Conservation (phyloP, 2,888 invertebrate genomes). For the Macrosiphum euphorbiae region DNA sequence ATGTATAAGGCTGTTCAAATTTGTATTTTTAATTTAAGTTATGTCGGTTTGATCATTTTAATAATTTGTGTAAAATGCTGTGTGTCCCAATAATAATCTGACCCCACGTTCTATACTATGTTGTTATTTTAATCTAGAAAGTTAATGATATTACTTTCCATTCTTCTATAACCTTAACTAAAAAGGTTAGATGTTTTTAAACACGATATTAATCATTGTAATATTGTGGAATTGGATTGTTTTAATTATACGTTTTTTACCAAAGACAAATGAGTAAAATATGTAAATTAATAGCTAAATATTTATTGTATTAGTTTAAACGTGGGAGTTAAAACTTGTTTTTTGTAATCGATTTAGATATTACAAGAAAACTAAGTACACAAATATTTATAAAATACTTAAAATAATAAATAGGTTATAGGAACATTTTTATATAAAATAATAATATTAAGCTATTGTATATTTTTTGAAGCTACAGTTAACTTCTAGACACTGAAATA, state of each 20-base stretch:
- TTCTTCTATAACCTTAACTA: neutral
- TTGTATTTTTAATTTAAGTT: neutral
- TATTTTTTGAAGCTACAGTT: neutral
- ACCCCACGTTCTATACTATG: neutral
- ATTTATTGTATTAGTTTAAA: neutral
- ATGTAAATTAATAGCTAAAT: slow-evolving; percentile 28
- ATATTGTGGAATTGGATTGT: slow-evolving; percentile 11
- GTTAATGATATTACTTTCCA: slow-evolving; percentile 37
- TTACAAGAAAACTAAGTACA: neutral
- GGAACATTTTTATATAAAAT: neutral
- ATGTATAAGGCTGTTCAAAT: neutral
- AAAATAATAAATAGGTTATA: neutral
- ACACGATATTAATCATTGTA: slow-evolving; percentile 33
- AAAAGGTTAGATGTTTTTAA: slow-evolving; percentile 30
- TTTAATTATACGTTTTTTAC: slow-evolving; percentile 21
- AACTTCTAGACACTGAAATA: neutral
- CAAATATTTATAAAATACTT: neutral
- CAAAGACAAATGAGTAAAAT: slow-evolving; percentile 9
- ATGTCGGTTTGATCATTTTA: neutral
- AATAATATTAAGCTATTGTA: neutral
- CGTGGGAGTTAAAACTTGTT: slow-evolving; percentile 25
- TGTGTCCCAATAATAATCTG: neutral
- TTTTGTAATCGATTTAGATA: neutral
- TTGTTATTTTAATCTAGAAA: slow-evolving; percentile 37
- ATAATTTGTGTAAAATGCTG: neutral